Conservation (phyloP, 92 coral and sea anemone genomes). For the Parazoanthus swiftii region DNA sequence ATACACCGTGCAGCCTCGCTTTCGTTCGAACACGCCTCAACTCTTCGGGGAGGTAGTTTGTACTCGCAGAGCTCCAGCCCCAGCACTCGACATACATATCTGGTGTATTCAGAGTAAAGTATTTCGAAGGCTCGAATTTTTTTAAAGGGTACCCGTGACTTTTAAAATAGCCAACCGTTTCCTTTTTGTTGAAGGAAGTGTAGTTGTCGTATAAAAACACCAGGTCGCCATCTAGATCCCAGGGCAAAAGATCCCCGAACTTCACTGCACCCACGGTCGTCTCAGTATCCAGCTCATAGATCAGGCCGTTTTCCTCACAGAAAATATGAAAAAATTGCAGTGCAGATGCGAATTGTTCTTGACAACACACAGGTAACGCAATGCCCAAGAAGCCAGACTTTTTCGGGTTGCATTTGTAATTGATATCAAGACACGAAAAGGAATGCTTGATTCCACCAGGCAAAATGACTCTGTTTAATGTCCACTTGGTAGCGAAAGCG, state of each 20-base stretch:
- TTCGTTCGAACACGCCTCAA: conserved; percentile 28
- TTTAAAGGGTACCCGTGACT: conserved; percentile 37
- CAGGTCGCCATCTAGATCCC: conserved; percentile 60
- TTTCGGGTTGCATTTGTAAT: conserved; percentile 16
- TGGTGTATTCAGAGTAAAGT: neutral
- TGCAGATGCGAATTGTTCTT: conserved; percentile 47
- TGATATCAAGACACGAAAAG: conserved; percentile 54
- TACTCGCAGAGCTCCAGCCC: neutral
- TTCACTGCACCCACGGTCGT: conserved; percentile 54
- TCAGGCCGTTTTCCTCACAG: conserved; percentile 33
- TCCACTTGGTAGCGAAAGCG: conserved; percentile 56
- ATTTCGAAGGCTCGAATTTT: neutral
- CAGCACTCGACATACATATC: neutral
- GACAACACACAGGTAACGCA: conserved; percentile 61
- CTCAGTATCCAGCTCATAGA: conserved; percentile 54
- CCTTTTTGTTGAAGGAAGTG: conserved; percentile 24
- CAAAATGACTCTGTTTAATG: conserved; percentile 50
- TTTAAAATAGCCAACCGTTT: conserved; percentile 36
- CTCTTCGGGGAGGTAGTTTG: conserved; percentile 52
- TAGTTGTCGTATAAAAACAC: conserved; percentile 17
- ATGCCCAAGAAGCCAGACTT: neutral
- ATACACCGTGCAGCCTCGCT: conserved; percentile 40
- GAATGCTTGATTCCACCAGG: conserved; percentile 47
- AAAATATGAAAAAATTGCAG: conserved; percentile 36
- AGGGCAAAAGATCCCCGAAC: conserved; percentile 54